A percentile compares a stretch with the other conserved stretches of the same genome.
These are phyloP conservation scores for Muscicapa striata DNA, from an alignment of 2,797 vertebrate genomes.

Conservation along the genomic window DNA sequence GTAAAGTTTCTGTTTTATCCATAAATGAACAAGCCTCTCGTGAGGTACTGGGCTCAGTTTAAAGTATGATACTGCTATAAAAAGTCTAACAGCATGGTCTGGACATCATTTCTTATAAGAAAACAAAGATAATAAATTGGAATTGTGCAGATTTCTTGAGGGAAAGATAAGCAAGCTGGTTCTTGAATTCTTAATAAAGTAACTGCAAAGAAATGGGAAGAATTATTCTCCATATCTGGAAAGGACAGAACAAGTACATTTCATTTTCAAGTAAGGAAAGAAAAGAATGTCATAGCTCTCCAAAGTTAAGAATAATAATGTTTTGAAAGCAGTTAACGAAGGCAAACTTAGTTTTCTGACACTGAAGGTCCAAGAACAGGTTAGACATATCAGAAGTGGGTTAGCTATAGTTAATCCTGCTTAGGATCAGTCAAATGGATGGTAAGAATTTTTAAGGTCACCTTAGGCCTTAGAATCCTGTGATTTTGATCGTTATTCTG, in stretches of 20 bases:
- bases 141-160: not conserved
- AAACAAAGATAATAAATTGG: not conserved
- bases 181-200: not conserved
- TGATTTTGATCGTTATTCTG: conserved; percentile 8
- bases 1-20: not conserved
- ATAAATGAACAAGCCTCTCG: not conserved
- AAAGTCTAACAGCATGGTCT: not conserved
- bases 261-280: not conserved
- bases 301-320: not conserved
- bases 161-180: not conserved
- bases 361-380: not conserved
- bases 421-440: not conserved
- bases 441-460: conserved; percentile 14
- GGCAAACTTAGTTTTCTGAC: not conserved
- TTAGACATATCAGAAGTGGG: not conserved
- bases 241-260: not conserved
- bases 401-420: not conserved
- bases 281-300: not conserved
- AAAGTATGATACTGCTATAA: not conserved
- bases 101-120: not conserved
- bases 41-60: not conserved
- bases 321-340: not conserved
- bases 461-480: not conserved
- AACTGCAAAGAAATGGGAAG: not conserved
- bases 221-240: not conserved